These are phyloP conservation scores for Uropsilus gracilis DNA, from an alignment of 2,113 vertebrate species.

Conservation along the genomic window DNA sequence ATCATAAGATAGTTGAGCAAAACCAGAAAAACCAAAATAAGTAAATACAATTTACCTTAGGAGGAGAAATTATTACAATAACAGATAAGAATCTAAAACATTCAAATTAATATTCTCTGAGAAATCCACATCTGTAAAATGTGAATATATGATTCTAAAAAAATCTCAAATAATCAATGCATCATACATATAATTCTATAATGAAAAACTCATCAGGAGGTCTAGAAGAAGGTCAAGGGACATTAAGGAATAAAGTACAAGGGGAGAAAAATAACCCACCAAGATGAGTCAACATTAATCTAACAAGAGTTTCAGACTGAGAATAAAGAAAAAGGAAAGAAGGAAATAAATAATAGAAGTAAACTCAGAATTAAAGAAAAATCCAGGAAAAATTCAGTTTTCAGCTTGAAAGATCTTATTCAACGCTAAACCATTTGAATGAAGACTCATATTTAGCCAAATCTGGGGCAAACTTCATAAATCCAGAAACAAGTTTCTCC, in stretches of 20 bases:
- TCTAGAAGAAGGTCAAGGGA: not conserved
- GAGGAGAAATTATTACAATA: not conserved
- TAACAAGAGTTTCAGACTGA: not conserved
- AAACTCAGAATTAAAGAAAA: not conserved
- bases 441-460: not conserved
- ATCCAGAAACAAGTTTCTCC: too few species aligned
- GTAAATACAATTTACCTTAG: not conserved
- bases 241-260: not conserved
- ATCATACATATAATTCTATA: slow-evolving; percentile 15
- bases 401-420: not conserved
- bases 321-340: not conserved
- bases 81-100: not conserved
- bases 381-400: not conserved
- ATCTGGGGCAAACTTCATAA: not conserved
- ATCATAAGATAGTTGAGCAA: not conserved
- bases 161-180: not conserved
- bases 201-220: not conserved
- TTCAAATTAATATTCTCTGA: not conserved
- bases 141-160: not conserved
- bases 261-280: not conserved
- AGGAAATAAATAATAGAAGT: not conserved
- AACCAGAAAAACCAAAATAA: not conserved
- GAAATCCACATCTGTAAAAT: slow-evolving; percentile 2
- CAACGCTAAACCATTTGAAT: not conserved
- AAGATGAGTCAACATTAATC: not conserved